Base-by-base conservation (phyloP, 2,888 invertebrate genomes). In the Graphium colonna region DNA sequence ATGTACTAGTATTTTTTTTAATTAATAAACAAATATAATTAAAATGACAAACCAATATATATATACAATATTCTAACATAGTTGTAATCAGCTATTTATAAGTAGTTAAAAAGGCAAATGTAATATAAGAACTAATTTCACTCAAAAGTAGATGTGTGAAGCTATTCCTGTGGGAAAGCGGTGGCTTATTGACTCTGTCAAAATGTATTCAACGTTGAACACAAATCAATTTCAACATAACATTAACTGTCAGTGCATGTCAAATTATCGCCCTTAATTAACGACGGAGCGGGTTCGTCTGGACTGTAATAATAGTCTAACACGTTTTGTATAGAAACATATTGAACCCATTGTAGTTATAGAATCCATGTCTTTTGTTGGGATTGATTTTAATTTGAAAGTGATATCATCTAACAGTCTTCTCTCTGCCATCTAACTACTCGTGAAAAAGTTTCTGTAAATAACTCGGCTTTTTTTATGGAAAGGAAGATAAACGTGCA, bases 181-280 rank as follows among this genome's bases (percentile, higher is more conserved):
- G 85, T 84, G 84, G 85, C 85, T 87, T 85, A 88, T 88, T 87
- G 85, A 83, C 76, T 85, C 80, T 86, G 87, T 86, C 87, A 87
- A 82, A 87, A 86, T 85, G 79, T 81, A 86, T 85, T 84, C 82
- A 80, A 83, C 79, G 80, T 82, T 77, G 82, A 88, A 85, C 84
- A 86, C 85, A 88, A 88, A 88, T 88, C 87, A 88, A 88, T 88
- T 88, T 82, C 75, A 76, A 81, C 68, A 76, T 77, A 77, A 80
- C 79, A 86, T 86, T 81, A 84, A 81, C 87, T 88, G 89, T 88
- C 89, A 78, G 74, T 58, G 75, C 75, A 76, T 75, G 84, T 89
- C 88, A 87, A 85, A 86, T 87, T 87, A 84, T 68, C 73, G 70
- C 59, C 71, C 74, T 67, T 85, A 83, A 87, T 86, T 86, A 86